Evolutionary conservation across 2,797 vertebrate genomes (phyloP).

Genomic region (Lateolabrax maculatus): DNA sequence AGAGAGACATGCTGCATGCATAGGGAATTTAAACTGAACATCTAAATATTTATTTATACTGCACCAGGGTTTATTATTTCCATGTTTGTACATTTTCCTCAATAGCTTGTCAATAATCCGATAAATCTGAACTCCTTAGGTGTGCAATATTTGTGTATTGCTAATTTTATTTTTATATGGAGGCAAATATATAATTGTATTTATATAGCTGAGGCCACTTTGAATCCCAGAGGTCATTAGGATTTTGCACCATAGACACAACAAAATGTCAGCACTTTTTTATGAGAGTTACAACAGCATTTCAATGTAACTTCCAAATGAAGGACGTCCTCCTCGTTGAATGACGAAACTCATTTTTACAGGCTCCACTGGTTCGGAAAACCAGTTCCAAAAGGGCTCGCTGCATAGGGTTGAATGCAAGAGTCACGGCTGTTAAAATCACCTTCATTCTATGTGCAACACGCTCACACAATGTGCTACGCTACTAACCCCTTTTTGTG

Average conservation of each 20-base stretch:
- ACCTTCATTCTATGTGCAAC: conserved; percentile 58
- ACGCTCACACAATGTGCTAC: conserved; percentile 51
- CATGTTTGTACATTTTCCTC: conserved; percentile 77
- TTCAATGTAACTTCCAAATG: conserved; percentile 43
- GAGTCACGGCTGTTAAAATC: conserved; percentile 81
- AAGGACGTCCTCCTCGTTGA: conserved; percentile 33
- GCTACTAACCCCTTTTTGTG: conserved; percentile 70
- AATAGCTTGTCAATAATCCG: conserved; percentile 60
- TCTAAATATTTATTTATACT: conserved; percentile 77
- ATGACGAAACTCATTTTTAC: conserved; percentile 34
- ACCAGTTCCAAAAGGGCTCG: conserved; percentile 59
- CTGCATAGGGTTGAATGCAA: conserved; percentile 60
- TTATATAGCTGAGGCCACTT: conserved; percentile 77
- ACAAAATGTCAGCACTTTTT: conserved; percentile 72
- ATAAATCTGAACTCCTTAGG: conserved; percentile 66
- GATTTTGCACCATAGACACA: conserved; percentile 64
- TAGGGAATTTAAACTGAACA: conserved; percentile 49
- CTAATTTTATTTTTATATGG: conserved; percentile 85
- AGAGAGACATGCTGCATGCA: conserved; percentile 59
- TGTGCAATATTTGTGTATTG: conserved; percentile 81
- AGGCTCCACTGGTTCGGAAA: conserved; percentile 29
- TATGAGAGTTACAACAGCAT: conserved; percentile 61
- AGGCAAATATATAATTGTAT: conserved; percentile 79
- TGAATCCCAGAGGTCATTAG: conserved; percentile 61
- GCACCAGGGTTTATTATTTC: conserved; percentile 73